Base-by-base conservation (phyloP, 1,140 invertebrate genomes). In the Platorchestia sp. region DNA sequence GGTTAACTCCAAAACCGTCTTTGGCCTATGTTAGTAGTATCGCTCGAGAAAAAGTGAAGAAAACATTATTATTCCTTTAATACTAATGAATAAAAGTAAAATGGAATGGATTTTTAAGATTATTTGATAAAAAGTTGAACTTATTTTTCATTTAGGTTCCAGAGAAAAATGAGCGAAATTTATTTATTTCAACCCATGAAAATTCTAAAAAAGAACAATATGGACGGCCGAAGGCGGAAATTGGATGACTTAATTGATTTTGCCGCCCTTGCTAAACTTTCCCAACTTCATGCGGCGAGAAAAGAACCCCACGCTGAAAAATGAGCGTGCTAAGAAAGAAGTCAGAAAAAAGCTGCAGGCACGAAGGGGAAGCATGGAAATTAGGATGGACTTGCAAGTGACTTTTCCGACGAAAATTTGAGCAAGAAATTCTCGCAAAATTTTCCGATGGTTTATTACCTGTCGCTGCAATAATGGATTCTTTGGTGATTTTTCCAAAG, bases 351-450 rank as follows among this genome's bases (percentile, higher is more conserved):
- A 42, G 87, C 41, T 89, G 87, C 87, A 89, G 87, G 87, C 87
- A 89, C 43, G 87, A 89, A 89, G 87, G 87, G 87, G 87, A 75
- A 41, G 41, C n/a, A 89, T 89, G 87, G n/a, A 89, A 89, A 89
- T 89, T 41, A 89, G 87, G 87, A 89, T 89, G 87, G 87, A 89
- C 87, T 89, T 42, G 87, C 87, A 14, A 42, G n/a, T 89, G 87
- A 89, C 41, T 42, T 44, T n/a, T 89, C 36, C 87, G 41, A 0
- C 5, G 27, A 89, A 89, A 89, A 42, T 42, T 19, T 19, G 41
- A 10, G 36, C 5, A 16, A 41, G 14, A 89, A 42, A 89, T 43
- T 0, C 41, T 19, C 27, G 10, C 16, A 10, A 89, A 89, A 89
- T 42, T 86, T 89, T 14, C 27, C 1, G 36, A 27, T 1, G 14